Percentiles rank a stretch among this genome's conserved stretches.
These are phyloP conservation scores for Prenolepis imparis DNA, from an alignment of 2,888 invertebrate species.

Conservation along the genomic window DNA sequence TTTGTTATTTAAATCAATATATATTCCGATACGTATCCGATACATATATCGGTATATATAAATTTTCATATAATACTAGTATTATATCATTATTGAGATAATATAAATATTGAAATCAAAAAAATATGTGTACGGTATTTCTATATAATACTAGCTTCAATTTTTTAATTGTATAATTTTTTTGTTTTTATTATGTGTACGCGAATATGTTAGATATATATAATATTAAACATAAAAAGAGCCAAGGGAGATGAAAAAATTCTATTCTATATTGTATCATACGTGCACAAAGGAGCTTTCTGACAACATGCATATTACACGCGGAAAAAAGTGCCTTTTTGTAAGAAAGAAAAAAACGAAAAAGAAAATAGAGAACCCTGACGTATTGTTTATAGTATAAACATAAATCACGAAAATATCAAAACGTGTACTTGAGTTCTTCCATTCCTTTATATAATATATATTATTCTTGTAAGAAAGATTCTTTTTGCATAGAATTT, in stretches of 20 bases:
- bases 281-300: neutral
- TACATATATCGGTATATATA: neutral
- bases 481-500: neutral
- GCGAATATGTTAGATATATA: neutral
- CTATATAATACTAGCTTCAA: neutral
- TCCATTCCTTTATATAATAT: neutral
- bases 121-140: neutral
- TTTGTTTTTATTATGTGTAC: neutral
- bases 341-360: constrained; percentile 16
- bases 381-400: constrained; percentile 11
- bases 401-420: constrained; percentile 16
- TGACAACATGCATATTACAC: constrained; percentile 50
- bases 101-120: neutral
- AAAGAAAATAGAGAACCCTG: neutral
- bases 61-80: neutral
- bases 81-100: neutral
- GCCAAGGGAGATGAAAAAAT: neutral
- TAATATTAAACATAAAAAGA: constrained; percentile 14
- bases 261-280: constrained; percentile 3
- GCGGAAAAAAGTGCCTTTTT: constrained; percentile 74
- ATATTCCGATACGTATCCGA: neutral
- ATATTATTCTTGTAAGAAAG: neutral
- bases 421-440: neutral
- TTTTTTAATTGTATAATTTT: neutral
- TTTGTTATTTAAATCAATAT: neutral